These are phyloP conservation scores for Malurus melanocephalus DNA, from an alignment of 2,113 vertebrate species.

Conservation along the genomic window DNA sequence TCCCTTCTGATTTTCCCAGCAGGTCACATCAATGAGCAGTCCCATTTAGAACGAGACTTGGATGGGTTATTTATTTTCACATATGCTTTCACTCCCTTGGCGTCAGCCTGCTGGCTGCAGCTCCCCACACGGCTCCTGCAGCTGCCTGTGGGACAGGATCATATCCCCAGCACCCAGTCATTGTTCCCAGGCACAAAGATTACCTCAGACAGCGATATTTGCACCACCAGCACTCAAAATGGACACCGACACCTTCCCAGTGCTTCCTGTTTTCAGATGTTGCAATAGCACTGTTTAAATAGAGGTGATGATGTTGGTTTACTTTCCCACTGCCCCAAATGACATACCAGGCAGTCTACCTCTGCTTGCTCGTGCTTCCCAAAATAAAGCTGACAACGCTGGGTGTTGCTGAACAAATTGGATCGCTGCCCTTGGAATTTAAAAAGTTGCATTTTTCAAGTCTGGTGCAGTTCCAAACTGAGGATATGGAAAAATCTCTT, in stretches of 20 bases:
- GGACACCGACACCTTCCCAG: neutral
- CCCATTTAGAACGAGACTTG: neutral
- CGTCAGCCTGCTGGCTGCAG: neutral
- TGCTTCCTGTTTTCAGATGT: neutral
- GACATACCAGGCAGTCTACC: neutral
- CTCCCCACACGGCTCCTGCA: neutral
- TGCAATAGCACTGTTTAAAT: constrained; percentile 13
- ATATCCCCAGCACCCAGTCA: neutral
- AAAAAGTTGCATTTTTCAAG: neutral
- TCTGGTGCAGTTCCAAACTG: neutral
- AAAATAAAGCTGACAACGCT: constrained; percentile 20
- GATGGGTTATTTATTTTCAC: neutral
- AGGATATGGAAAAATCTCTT: neutral
- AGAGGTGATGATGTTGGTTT: constrained; percentile 34
- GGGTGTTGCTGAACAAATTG: neutral
- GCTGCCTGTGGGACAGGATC: neutral
- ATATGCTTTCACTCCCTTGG: neutral
- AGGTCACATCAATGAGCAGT: neutral
- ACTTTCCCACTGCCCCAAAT: constrained; percentile 36
- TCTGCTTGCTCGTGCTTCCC: neutral
- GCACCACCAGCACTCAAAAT: neutral
- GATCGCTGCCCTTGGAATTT: neutral
- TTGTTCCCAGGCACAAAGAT: neutral
- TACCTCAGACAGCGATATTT: neutral
- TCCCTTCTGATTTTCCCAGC: constrained; percentile 30